Evolutionary conservation across 2,113 vertebrate genomes (phyloP).

Genomic region (Oreocharis arfaki): DNA sequence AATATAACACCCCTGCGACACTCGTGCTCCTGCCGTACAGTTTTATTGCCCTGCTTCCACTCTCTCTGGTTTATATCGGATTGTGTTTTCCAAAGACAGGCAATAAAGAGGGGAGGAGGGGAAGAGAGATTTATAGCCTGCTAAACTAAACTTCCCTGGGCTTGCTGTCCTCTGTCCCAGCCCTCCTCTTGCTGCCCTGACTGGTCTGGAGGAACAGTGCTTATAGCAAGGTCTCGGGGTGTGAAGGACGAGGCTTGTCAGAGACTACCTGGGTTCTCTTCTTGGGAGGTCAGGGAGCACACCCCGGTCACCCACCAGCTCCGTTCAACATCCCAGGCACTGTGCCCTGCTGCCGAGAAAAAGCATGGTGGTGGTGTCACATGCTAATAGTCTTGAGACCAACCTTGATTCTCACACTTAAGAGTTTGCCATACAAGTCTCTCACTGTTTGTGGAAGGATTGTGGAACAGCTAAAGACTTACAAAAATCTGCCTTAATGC

Average conservation of each 20-base stretch:
- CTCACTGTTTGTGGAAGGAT: background rate
- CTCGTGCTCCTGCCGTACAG: slow-evolving; percentile 15
- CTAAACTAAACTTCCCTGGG: slow-evolving; percentile 52
- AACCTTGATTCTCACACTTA: background rate
- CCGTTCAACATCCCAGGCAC: background rate
- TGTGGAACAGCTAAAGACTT: background rate
- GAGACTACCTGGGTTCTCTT: background rate
- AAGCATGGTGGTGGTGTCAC: background rate
- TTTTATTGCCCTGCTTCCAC: slow-evolving; percentile 65
- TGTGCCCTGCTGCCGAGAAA: background rate
- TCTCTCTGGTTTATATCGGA: slow-evolving; percentile 55
- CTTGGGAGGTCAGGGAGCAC: slow-evolving; percentile 38
- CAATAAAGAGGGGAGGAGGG: slow-evolving; percentile 46
- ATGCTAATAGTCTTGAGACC: background rate
- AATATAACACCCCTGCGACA: slow-evolving; percentile 53
- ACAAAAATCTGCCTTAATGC: background rate
- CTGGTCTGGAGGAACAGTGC: background rate
- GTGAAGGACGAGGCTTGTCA: slow-evolving; percentile 51
- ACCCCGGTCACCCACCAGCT: background rate
- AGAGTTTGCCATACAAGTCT: background rate
- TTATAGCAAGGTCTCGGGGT: background rate
- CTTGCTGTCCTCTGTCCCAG: slow-evolving; percentile 57
- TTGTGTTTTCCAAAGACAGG: slow-evolving; percentile 69
- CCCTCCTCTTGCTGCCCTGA: background rate
- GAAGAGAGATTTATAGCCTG: slow-evolving; percentile 63